Conservation (phyloP, 1,140 invertebrate genomes). For the Drosophila funebris region DNA sequence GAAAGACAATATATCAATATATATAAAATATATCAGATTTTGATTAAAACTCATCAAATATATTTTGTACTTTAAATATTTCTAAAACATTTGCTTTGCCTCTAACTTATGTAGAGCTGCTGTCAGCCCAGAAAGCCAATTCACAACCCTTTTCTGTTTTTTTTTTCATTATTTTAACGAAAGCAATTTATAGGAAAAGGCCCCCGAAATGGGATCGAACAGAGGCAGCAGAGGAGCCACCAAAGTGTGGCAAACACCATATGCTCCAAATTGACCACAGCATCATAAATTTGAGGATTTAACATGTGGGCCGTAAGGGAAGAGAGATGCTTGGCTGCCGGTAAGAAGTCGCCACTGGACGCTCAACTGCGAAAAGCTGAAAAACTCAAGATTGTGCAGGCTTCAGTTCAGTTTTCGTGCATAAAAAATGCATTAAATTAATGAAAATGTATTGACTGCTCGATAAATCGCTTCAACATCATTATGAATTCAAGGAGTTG, state of each 20-base stretch:
- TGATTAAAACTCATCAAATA: background rate
- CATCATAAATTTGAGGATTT: conserved; percentile 77
- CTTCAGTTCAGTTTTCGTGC: conserved; percentile 45
- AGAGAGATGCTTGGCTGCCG: background rate
- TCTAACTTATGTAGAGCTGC: background rate
- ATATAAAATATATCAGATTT: background rate
- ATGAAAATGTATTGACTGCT: conserved; percentile 78
- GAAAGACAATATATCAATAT: conserved; percentile 4
- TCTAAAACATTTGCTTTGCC: background rate
- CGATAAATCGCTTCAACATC: conserved; percentile 66
- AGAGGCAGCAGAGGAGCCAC: conserved; percentile 28
- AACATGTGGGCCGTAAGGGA: conserved; percentile 43
- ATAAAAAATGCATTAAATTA: conserved; percentile 78
- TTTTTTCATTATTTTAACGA: conserved; percentile 29
- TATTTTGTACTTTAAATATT: background rate
- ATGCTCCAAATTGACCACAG: conserved; percentile 77
- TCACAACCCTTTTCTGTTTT: conserved; percentile 52
- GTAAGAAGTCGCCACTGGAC: conserved; percentile 19
- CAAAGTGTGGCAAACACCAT: conserved; percentile 53
- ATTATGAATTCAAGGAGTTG: conserved; percentile 51
- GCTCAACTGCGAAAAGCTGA: conserved; percentile 10
- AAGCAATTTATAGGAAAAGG: conserved; percentile 66
- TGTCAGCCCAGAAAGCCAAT: conserved; percentile 24
- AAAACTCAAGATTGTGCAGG: conserved; percentile 9
- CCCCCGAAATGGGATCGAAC: conserved; percentile 35